Percentiles rank a stretch among this genome's conserved stretches.
Evolutionary conservation across 2,888 invertebrate species (phyloP).

Genomic region (Clunio marinus): DNA sequence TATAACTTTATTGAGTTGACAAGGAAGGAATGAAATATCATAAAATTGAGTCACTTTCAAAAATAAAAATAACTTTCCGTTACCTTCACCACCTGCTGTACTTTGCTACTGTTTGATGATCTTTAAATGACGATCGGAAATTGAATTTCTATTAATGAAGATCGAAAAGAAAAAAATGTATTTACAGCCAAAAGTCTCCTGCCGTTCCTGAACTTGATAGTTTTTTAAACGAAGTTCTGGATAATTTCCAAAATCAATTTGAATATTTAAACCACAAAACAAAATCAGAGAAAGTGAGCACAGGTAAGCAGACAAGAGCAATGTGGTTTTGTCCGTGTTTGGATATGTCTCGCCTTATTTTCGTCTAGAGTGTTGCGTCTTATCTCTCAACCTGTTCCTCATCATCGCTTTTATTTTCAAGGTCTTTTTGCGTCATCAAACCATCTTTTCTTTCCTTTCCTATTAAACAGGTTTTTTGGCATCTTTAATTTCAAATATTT

Average conservation of each 20-base stretch:
- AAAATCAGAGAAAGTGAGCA: not conserved
- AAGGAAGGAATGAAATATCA: not conserved
- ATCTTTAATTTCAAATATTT: slow-evolving; percentile 37
- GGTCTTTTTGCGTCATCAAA: slow-evolving; percentile 21
- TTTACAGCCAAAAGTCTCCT: not conserved
- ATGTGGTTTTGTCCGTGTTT: slow-evolving; percentile 19
- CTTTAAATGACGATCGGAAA: slow-evolving; percentile 29
- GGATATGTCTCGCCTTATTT: slow-evolving; percentile 1
- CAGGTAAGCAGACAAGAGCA: slow-evolving; percentile 1
- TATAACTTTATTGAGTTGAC: too few species aligned
- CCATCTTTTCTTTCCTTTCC: not conserved
- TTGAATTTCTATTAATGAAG: slow-evolving; percentile 9
- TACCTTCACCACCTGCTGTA: not conserved
- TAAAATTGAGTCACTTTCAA: not conserved
- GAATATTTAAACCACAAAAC: not conserved
- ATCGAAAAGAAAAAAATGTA: not conserved
- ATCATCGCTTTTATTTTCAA: slow-evolving; percentile 29
- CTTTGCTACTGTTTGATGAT: slow-evolving; percentile 17
- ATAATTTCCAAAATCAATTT: not conserved
- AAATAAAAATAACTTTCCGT: not conserved
- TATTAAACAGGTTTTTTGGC: slow-evolving; percentile 26
- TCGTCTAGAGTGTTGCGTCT: slow-evolving; percentile 12
- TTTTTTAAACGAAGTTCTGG: too few species aligned
- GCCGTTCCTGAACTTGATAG: not conserved
- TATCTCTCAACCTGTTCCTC: slow-evolving; percentile 22